Evolutionary conservation across 2,888 invertebrate species (phyloP).

Genomic region (Amphipyra tragopoginis): DNA sequence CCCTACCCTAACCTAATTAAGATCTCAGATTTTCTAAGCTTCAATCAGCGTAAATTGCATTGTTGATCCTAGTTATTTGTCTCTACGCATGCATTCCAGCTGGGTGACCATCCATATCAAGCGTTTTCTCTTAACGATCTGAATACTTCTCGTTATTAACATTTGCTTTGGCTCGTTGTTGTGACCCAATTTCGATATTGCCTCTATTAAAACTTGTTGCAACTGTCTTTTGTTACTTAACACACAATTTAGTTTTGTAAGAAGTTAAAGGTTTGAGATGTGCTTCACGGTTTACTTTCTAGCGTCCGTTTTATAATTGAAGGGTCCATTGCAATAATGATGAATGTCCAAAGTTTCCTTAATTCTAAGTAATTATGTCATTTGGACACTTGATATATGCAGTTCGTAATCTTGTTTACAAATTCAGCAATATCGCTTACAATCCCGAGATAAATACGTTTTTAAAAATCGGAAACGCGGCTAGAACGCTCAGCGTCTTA

Average conservation of each 20-base stretch:
- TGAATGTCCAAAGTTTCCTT: too few relatives aligned
- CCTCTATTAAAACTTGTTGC: slow-evolving; percentile 50
- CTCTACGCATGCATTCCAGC: slow-evolving; percentile 71
- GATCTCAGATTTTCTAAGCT: slow-evolving; percentile 9
- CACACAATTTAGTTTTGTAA: slow-evolving; percentile 36
- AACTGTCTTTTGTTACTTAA: slow-evolving; percentile 43
- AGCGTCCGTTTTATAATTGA: not conserved
- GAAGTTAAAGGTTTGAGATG: slow-evolving; percentile 11
- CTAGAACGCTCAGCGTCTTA: too few relatives aligned
- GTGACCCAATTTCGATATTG: slow-evolving; percentile 64
- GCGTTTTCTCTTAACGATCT: slow-evolving; percentile 75
- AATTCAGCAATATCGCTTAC: too few relatives aligned
- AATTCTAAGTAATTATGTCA: too few relatives aligned
- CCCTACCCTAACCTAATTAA: too few relatives aligned
- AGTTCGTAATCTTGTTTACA: too few relatives aligned
- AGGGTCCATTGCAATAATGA: too few relatives aligned
- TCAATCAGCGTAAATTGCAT: slow-evolving; percentile 44
- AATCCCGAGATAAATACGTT: too few relatives aligned
- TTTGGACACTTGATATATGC: too few relatives aligned
- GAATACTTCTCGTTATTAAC: slow-evolving; percentile 56
- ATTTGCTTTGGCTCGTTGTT: slow-evolving; percentile 54
- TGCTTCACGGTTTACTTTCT: slow-evolving; percentile 5
- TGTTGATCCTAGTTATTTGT: slow-evolving; percentile 60
- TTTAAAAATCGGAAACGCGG: too few relatives aligned
- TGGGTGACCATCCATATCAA: slow-evolving; percentile 74